Conservation (phyloP, 2,888 invertebrate species). For the Parthenolecanium corni region DNA sequence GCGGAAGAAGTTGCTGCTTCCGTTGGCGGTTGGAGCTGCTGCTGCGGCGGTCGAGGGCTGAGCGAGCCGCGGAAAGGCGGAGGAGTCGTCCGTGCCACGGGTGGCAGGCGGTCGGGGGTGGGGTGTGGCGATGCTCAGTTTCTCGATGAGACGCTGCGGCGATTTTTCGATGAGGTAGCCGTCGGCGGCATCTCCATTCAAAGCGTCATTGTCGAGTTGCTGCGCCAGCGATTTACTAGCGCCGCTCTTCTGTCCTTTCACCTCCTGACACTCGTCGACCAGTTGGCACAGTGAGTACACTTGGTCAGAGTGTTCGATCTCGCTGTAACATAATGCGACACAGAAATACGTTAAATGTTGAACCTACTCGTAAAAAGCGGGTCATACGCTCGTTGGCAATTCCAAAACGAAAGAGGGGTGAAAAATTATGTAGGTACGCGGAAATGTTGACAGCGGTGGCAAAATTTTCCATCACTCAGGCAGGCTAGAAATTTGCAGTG, state of each 20-base stretch:
- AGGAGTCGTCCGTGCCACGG: not conserved
- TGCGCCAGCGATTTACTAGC: not conserved
- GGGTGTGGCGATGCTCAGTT: not conserved
- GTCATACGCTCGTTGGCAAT: not conserved
- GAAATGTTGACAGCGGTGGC: no score
- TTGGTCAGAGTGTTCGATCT: slow-evolving; percentile 66
- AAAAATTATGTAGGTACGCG: no score
- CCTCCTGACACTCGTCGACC: slow-evolving; percentile 23
- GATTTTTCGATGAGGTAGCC: slow-evolving; percentile 1
- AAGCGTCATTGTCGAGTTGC: slow-evolving; percentile 12
- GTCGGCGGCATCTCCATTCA: slow-evolving; percentile 3
- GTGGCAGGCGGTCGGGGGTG: not conserved
- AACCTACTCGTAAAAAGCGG: not conserved
- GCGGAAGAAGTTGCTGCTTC: not conserved
- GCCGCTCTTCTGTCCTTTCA: no score
- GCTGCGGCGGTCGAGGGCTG: slow-evolving; percentile 27
- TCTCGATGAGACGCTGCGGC: slow-evolving; percentile 17
- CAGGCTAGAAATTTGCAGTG: no score
- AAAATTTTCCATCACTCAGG: no score
- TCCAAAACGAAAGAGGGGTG: no score
- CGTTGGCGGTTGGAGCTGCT: slow-evolving; percentile 29
- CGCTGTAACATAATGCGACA: slow-evolving; percentile 45
- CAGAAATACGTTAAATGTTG: slow-evolving; percentile 30
- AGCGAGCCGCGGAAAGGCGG: not conserved
- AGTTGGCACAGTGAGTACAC: slow-evolving; percentile 57